Base-by-base conservation (phyloP, 1,140 invertebrate species). In the Drosophila elegans region DNA sequence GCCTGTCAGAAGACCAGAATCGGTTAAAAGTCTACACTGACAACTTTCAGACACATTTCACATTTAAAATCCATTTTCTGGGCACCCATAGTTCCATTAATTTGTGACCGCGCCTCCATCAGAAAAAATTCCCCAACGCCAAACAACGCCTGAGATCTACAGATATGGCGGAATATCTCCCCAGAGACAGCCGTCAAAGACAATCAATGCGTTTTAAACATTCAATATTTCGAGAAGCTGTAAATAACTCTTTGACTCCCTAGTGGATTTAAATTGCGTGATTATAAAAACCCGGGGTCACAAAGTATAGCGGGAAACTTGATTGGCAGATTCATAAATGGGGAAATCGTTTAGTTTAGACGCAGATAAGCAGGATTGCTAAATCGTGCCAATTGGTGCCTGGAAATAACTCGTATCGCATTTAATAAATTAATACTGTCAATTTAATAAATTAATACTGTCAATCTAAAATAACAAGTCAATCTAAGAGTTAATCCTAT, bases 71-170 rank as follows among this genome's bases (percentile, higher is more conserved):
- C 52, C 71, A 80, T 73, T 78, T 81, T 66, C 41, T 38, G 64
- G 48, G 29, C 80, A 69, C 49, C 57, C 77, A 80, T 85, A 84
- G 77, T 80, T 84, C 81, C 73, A 84, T 84, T 84, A 85, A 84
- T 77, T 84, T 80, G 64, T 54, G 55, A 72, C 55, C 63, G n/a
- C 7, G 11, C 62, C 60, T 36, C 52, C 79, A 74, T 74, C 72
- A 83, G 75, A 75, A 62, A 64, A 56, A 72, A 79, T 69, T 76
- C 57, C 51, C 16, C 44, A 3, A 29, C 38, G 44, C 29, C 25
- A 44, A 41, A 21, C 16, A 41, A 21, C 16, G 29, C 46, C 45
- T 5, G 13, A 66, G 9, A 66, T 36, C n/a, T 16, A 25, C 13
- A 59, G 29, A 59, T 62, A 34, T 16, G 36, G 9, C 16, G 25